These are phyloP conservation scores for Drosophila chauvacae DNA, from an alignment of 1,140 invertebrate species.

Conservation along the genomic window DNA sequence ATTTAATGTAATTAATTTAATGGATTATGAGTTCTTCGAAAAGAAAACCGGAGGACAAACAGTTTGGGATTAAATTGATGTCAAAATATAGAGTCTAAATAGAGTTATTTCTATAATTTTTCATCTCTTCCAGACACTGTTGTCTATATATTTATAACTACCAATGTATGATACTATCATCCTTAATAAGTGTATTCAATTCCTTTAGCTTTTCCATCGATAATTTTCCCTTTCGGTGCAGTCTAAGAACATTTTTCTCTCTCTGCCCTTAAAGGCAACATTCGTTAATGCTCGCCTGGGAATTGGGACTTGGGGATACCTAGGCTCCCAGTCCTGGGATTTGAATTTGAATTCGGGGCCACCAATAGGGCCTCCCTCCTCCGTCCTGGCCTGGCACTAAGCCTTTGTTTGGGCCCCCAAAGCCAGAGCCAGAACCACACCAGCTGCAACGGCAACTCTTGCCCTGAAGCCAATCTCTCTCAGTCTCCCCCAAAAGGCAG, in stretches of 20 bases:
- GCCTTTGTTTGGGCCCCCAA: slow-evolving; percentile 9
- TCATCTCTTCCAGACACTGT: too few species aligned
- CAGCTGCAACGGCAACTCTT: slow-evolving; percentile 30
- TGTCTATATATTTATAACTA: too few species aligned
- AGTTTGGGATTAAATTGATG: not conserved
- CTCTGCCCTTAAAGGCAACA: slow-evolving; percentile 12
- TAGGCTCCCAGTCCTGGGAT: not conserved
- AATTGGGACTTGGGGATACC: slow-evolving; percentile 39
- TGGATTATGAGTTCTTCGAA: not conserved
- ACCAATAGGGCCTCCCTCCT: not conserved
- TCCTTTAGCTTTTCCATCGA: too few species aligned
- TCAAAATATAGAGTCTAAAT: too few species aligned
- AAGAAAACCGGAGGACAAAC: not conserved
- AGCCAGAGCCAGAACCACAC: not conserved
- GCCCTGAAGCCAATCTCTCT: slow-evolving; percentile 24
- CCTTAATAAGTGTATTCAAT: too few species aligned
- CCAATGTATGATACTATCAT: too few species aligned
- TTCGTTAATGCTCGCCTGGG: slow-evolving; percentile 49
- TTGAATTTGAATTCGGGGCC: slow-evolving; percentile 13
- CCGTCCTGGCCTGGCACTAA: slow-evolving; percentile 14
- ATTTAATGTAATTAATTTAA: not conserved
- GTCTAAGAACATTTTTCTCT: not conserved
- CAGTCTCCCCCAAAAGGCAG: slow-evolving; percentile 21
- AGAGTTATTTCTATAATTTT: too few species aligned
- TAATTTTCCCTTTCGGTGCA: too few species aligned